Base-by-base conservation (phyloP, 2,888 invertebrate genomes). In the Drosophila niveifrons region DNA sequence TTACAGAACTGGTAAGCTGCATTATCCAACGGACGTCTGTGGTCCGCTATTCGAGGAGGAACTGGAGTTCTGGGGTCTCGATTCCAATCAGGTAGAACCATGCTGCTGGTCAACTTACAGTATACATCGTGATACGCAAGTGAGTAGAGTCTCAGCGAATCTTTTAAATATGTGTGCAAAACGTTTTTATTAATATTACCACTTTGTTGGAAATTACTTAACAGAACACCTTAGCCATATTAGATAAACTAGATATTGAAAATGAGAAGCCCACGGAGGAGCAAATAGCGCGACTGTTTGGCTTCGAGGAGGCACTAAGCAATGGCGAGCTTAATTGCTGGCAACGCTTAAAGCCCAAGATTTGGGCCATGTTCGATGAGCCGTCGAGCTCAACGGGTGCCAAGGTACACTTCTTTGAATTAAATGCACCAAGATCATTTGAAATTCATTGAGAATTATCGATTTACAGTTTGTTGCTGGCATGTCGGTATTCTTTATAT, bases 41-140 rank as follows among this genome's bases (percentile, higher is more conserved):
- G 98, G 98, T 1, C 98, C 98, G 13, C 94, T 98, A 51, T 98
- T 98, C 91, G 98, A 98, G 90, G 98, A 98, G 92, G 98, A 98
- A 93, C 93, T 98, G 91, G 98, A 98, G 93, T 98, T 98, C 93
- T 98, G 98, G 98, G 98, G 98, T 70, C 94, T 98, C 92, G 98
- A 98, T 93, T 96, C 98, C 76, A 98, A 98, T 94, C 98, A 98
- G 94, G 98, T 99, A 91, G 98, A 98, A 92, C 98, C 98, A 3
- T 99, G 98, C 93, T 98, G 98, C 93, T 99, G 98, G 98, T 98
- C 98, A 93, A 99, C 98, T 23, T 99, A 98, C 82, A 96, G 96
- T 93, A 95, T 96, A 92, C 96, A 96, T 93, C 94, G 96, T 90
- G 96, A 96, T 90, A 96, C 97, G 77, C 95, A 95, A 95, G 96